A percentile compares a stretch with the other conserved stretches of the same genome.
phyloP scores from a whole-genome alignment of 2,113 vertebrate species.

The Thamnophis sirtalis region DNA sequence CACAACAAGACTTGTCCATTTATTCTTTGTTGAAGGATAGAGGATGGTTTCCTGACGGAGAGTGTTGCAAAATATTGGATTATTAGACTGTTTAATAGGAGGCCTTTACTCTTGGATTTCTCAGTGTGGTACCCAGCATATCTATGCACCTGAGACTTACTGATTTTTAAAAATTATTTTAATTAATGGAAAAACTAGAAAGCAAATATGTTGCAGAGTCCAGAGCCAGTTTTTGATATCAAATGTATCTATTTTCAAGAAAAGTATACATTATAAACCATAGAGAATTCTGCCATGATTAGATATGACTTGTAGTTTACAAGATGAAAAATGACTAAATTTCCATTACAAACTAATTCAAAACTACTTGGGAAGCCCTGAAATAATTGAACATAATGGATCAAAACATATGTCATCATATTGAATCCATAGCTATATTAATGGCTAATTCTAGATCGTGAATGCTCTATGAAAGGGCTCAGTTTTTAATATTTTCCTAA shows the following conservation, averaged over 20 bases:
- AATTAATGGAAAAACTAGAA: background rate
- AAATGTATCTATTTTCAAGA: background rate
- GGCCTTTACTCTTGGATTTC: background rate
- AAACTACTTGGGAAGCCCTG: background rate
- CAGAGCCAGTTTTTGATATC: background rate
- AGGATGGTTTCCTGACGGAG: background rate
- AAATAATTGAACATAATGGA: background rate
- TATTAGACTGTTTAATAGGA: background rate
- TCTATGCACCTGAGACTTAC: background rate
- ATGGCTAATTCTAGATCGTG: background rate
- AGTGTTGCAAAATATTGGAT: background rate
- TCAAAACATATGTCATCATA: background rate
- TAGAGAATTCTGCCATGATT: background rate
- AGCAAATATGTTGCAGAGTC: background rate
- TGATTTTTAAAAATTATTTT: background rate
- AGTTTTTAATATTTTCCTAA: background rate
- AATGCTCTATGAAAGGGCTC: background rate
- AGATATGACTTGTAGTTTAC: background rate
- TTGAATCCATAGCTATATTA: background rate
- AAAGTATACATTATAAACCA: background rate
- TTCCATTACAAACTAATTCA: background rate
- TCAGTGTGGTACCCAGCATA: background rate
- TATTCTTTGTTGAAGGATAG: background rate
- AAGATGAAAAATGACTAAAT: background rate
- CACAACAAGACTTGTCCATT: background rate